phyloP scores from a whole-genome alignment of 2,797 vertebrate genomes.

The Leontocebus nigricollis region DNA sequence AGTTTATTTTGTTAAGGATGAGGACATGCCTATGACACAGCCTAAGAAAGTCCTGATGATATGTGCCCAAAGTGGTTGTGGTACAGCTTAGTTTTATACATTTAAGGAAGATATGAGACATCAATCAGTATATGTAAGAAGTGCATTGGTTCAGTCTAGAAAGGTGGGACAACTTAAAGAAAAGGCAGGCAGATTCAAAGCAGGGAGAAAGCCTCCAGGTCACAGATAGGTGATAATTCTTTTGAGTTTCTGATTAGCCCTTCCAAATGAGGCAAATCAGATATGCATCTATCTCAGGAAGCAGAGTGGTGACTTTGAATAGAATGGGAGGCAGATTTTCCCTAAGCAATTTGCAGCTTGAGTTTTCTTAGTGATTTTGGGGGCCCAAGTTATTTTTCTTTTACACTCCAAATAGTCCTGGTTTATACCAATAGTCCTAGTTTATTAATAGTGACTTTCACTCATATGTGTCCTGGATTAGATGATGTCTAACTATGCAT shows the following conservation, averaged over 20 bases:
- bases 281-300: background rate
- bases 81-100: background rate
- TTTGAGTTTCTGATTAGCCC: background rate
- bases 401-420: background rate
- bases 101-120: background rate
- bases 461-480: constrained; percentile 16
- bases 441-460: constrained; percentile 40
- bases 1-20: background rate
- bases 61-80: background rate
- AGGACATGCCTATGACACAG: background rate
- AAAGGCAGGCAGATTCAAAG: background rate
- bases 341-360: background rate
- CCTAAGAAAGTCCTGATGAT: background rate
- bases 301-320: background rate
- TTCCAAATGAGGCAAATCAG: background rate
- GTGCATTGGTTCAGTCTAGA: background rate
- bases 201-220: background rate
- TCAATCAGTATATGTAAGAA: background rate
- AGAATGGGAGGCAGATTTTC: background rate
- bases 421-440: background rate
- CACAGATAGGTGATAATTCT: background rate
- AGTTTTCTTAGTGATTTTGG: background rate
- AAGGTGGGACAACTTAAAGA: background rate
- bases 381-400: background rate
- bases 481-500: constrained; percentile 43